Evolutionary conservation across 2,113 vertebrate genomes (phyloP).

Genomic region (Cyphomyrus discorhynchus): DNA sequence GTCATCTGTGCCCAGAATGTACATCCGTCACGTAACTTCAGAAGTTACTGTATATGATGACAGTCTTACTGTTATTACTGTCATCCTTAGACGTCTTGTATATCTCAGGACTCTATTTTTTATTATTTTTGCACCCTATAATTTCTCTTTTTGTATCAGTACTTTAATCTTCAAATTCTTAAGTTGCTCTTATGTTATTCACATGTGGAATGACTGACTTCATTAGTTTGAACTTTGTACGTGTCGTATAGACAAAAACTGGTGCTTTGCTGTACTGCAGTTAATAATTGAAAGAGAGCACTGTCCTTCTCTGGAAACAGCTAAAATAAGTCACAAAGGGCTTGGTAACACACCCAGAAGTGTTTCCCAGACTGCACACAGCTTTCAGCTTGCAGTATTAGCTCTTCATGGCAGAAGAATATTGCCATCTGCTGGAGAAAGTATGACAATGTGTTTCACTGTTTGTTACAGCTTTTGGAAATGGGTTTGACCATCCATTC

Average conservation of each 20-base stretch:
- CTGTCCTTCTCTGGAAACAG: neutral
- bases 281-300: slow-evolving; percentile 39
- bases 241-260: slow-evolving; percentile 20
- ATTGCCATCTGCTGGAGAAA: slow-evolving; percentile 12
- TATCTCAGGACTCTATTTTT: neutral
- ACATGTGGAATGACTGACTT: slow-evolving; percentile 42
- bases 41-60: neutral
- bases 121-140: neutral
- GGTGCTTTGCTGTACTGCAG: slow-evolving; percentile 26
- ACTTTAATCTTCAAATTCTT: neutral
- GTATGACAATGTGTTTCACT: neutral
- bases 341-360: neutral
- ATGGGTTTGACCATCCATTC: neutral
- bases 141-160: neutral
- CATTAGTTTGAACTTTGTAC: slow-evolving; percentile 38
- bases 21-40: neutral
- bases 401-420: neutral
- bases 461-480: neutral
- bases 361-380: neutral
- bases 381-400: neutral
- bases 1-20: neutral
- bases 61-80: neutral
- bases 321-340: neutral
- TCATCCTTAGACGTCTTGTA: neutral
- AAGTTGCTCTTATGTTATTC: neutral